Base-by-base conservation (phyloP, 2,888 invertebrate genomes). In the Amorpha juglandis region DNA sequence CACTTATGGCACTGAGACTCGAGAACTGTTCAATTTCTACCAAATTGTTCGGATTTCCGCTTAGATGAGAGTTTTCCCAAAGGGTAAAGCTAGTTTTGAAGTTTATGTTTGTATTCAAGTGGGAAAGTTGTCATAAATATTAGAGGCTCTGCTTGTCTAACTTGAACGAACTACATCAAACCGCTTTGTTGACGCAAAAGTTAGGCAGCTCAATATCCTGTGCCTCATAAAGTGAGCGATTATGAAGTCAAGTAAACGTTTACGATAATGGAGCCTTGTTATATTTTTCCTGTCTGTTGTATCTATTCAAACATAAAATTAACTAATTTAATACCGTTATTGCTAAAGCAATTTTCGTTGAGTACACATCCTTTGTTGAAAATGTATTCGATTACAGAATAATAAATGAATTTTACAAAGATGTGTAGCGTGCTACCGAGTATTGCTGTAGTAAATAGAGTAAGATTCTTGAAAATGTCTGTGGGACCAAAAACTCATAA, bases 81-180 rank as follows among this genome's bases (percentile, higher is more conserved):
- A 88, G 89, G 89, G 86, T 86, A 84, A 80, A 87, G 87, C 86
- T 84, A 85, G 88, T 89, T 89, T 77, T 81, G 79, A 89, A 89
- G 83, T 90, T 85, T 79, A 85, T 86, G 86, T 89, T 89, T 87
- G 87, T 84, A 89, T 88, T 87, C 82, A 81, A 79, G 78, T 76
- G 74, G 77, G 80, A 78, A 83, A 87, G 82, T 89, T 84, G 87
- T 88, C 89, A 89, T 90, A 90, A 90, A 91, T 90, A 90, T 89
- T 80, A 77, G 80, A 79, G 79, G 77, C 80, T 82, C 80, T 80
- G 83, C 81, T 86, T 83, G 84, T 86, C 85, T 82, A 82, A 89
- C 81, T 87, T 77, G 81, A 80, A 80, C 77, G 78, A 87, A 89
- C 86, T 87, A 89, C 80, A 86, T 86, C 84, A 84, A 88, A 88